phyloP scores from a whole-genome alignment of 2,797 vertebrate species.

The Cyprinella venusta region DNA sequence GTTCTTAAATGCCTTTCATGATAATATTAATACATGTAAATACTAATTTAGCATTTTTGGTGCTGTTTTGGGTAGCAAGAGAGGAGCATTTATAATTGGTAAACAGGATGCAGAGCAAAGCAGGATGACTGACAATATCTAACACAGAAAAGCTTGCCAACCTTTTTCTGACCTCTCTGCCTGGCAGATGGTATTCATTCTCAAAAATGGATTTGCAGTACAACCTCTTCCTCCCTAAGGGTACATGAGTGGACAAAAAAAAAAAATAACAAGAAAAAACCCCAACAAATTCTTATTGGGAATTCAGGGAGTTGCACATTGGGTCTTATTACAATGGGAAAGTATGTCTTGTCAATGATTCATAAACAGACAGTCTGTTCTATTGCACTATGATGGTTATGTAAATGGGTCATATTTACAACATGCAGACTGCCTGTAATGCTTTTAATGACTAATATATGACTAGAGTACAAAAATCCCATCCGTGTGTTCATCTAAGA shows the following conservation, averaged over 20 bases:
- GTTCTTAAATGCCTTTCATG: neutral
- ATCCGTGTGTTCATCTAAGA: neutral
- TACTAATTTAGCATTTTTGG: neutral
- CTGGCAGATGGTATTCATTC: conserved; percentile 49
- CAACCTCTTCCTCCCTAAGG: conserved; percentile 41
- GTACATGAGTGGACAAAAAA: conserved; percentile 37
- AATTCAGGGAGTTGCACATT: conserved; percentile 3
- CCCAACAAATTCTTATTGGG: neutral
- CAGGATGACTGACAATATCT: conserved; percentile 38
- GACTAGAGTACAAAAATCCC: neutral
- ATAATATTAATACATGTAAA: neutral
- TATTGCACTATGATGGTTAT: conserved; percentile 1
- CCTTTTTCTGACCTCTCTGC: conserved; percentile 45
- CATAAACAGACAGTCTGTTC: conserved; percentile 20
- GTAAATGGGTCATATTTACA: conserved; percentile 14
- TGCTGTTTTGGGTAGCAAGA: neutral
- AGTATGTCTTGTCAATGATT: conserved; percentile 7
- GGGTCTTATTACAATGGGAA: neutral
- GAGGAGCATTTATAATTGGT: conserved; percentile 14
- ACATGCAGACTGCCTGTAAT: neutral
- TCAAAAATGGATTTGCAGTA: conserved; percentile 47
- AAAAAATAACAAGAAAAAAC: too few relatives aligned
- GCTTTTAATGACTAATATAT: neutral
- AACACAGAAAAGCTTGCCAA: conserved; percentile 44
- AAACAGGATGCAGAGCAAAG: conserved; percentile 35